Conservation (phyloP, 2,797 vertebrate species). For the Eutrigla gurnardus region DNA sequence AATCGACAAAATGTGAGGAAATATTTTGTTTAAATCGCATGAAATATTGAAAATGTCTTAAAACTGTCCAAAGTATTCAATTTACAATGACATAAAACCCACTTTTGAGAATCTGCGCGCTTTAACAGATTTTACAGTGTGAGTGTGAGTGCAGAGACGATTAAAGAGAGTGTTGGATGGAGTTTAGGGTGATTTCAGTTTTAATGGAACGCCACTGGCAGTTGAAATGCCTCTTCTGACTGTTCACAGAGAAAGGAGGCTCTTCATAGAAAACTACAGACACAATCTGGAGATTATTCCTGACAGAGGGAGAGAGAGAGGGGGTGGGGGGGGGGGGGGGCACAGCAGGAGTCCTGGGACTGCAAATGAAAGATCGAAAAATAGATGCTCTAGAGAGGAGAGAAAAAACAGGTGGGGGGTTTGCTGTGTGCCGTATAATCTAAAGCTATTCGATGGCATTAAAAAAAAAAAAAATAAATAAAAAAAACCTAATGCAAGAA, state of each 20-base stretch:
- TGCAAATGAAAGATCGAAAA: constrained; percentile 36
- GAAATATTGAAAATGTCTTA: not conserved
- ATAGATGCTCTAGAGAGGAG: constrained; percentile 31
- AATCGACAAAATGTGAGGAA: not conserved
- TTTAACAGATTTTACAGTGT: too few species aligned
- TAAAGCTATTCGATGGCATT: constrained; percentile 79
- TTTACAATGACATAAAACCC: not conserved
- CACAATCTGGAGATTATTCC: constrained; percentile 56
- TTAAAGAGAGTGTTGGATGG: not conserved
- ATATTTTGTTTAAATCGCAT: not conserved
- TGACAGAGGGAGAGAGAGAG: constrained; percentile 11
- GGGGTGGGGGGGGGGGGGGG: constrained; percentile 7
- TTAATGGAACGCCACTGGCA: not conserved
- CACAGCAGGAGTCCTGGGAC: constrained; percentile 9
- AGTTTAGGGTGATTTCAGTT: not conserved
- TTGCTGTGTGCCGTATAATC: constrained; percentile 68
- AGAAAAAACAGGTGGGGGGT: constrained; percentile 63
- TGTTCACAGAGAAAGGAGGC: constrained; percentile 11
- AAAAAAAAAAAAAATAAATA: constrained; percentile 60
- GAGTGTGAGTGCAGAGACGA: not conserved
- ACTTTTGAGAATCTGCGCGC: not conserved
- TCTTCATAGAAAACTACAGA: constrained; percentile 42
- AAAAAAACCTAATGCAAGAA: constrained; percentile 77
- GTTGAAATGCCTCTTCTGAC: not conserved
- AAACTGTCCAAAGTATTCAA: not conserved